phyloP scores from a whole-genome alignment of 1,140 invertebrate species.

The Pseudobourletiella spinata region DNA sequence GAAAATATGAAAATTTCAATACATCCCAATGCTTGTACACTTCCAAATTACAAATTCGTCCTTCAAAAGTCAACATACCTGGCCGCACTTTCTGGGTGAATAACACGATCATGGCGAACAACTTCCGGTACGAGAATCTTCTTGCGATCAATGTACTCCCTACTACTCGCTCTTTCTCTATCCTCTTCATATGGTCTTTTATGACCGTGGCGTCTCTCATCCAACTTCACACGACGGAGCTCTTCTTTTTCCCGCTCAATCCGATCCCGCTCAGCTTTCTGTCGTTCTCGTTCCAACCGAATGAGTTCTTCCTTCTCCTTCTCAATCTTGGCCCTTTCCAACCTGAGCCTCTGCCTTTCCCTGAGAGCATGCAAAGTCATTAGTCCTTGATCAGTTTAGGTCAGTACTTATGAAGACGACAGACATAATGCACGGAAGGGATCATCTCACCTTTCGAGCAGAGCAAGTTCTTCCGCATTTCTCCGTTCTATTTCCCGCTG shows the following conservation, averaged over 20 bases:
- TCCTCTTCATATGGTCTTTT: conserved; percentile 16
- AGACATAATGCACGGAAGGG: background rate
- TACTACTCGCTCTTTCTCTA: background rate
- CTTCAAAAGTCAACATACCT: background rate
- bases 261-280: conserved; percentile 69
- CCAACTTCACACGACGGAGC: conserved; percentile 62
- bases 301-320: conserved; percentile 70
- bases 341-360: conserved; percentile 62
- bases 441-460: conserved; percentile 50
- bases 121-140: background rate
- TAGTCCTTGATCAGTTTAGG: background rate
- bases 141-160: conserved; percentile 5
- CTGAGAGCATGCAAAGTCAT: conserved; percentile 40
- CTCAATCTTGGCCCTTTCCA: conserved; percentile 66
- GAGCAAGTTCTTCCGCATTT: conserved; percentile 66
- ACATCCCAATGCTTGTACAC: background rate
- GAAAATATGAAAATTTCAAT: background rate
- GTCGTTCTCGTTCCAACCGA: conserved; percentile 66
- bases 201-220: conserved; percentile 5
- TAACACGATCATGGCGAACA: background rate
- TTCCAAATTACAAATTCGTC: background rate
- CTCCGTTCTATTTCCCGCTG: conserved; percentile 61
- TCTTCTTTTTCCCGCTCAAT: conserved; percentile 73
- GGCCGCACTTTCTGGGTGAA: background rate
- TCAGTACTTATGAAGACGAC: background rate